phyloP scores from a whole-genome alignment of 2,888 invertebrate genomes.

The Tenodera sinensis region DNA sequence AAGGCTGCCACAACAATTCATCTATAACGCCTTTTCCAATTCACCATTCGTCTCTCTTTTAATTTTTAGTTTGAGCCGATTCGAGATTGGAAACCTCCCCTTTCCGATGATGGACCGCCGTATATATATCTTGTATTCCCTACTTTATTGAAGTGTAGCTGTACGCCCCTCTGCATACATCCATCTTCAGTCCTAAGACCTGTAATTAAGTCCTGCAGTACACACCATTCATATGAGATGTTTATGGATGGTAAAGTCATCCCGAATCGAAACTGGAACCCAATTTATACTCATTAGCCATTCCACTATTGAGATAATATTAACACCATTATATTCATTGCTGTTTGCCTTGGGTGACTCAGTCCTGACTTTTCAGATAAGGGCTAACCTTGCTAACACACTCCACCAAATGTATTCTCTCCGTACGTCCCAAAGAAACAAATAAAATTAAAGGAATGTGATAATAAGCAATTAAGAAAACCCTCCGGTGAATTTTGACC shows the following conservation, averaged over 20 bases:
- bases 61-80: background rate
- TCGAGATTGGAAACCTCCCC: background rate
- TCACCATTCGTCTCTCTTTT: background rate
- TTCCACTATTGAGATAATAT: background rate
- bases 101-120: constrained; percentile 4
- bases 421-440: too few relatives aligned
- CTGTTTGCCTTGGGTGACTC: background rate
- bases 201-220: constrained; percentile 19
- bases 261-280: constrained; percentile 3
- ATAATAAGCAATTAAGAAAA: too few relatives aligned
- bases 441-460: too few relatives aligned
- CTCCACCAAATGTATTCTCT: too few relatives aligned
- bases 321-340: background rate
- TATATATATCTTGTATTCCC: background rate
- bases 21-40: background rate
- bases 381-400: background rate
- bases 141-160: constrained; percentile 2
- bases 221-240: constrained; percentile 3
- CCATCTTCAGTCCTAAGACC: constrained; percentile 21
- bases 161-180: constrained; percentile 21
- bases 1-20: background rate
- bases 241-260: constrained; percentile 1
- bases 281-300: constrained; percentile 1
- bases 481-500: too few relatives aligned
- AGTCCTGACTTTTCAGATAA: background rate